Conservation (phyloP, 1,140 invertebrate genomes). For the Theocolax elegans region DNA sequence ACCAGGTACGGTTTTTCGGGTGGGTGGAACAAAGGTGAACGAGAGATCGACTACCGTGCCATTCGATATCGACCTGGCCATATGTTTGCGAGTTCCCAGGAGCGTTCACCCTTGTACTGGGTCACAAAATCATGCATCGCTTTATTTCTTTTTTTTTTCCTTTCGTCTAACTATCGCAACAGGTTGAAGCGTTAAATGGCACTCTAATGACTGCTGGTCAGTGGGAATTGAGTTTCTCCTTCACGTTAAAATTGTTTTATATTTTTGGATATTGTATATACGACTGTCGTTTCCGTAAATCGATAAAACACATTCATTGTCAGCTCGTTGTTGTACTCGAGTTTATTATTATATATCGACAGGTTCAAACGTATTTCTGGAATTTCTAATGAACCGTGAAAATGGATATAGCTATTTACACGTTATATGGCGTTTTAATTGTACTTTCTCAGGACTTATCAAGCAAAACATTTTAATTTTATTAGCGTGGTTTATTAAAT, state of each 20-base stretch:
- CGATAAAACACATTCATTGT: too few species aligned
- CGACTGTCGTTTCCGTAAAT: conserved; percentile 2
- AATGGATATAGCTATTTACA: too few species aligned
- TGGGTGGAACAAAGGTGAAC: not conserved
- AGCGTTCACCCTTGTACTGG: not conserved
- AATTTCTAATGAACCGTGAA: too few species aligned
- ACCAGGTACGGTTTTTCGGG: not conserved
- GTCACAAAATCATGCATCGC: conserved; percentile 12
- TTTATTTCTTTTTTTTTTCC: conserved; percentile 18
- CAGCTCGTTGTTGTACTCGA: too few species aligned
- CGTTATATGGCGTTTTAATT: too few species aligned
- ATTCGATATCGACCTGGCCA: conserved; percentile 15
- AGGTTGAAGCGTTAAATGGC: conserved; percentile 18
- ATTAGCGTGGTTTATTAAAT: too few species aligned
- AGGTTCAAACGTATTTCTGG: too few species aligned
- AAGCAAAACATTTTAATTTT: too few species aligned
- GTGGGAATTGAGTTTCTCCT: conserved; percentile 23
- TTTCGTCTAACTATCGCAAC: conserved; percentile 2
- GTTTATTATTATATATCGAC: too few species aligned
- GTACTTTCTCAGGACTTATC: too few species aligned
- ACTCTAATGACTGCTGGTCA: too few species aligned
- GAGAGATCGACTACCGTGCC: not conserved
- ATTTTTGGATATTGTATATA: not conserved
- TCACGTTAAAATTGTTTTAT: not conserved
- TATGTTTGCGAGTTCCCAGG: conserved; percentile 33